phyloP scores from a whole-genome alignment of 2,113 vertebrate genomes.

The Passer montanus region DNA sequence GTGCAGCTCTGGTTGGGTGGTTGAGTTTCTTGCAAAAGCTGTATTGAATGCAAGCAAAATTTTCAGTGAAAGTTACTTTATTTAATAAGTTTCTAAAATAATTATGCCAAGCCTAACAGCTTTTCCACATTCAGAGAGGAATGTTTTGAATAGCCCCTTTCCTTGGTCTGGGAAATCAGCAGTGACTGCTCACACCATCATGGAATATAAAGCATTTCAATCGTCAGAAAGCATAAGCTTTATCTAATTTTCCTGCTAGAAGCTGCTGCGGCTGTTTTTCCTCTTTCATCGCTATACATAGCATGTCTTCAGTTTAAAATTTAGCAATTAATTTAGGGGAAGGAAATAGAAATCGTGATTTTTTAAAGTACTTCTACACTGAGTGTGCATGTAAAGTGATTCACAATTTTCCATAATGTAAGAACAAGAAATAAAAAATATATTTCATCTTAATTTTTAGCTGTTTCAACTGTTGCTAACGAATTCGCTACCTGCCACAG shows the following conservation, averaged over 20 bases:
- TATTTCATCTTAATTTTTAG: neutral
- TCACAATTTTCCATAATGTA: neutral
- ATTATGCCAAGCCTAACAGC: neutral
- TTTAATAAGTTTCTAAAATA: neutral
- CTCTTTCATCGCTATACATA: neutral
- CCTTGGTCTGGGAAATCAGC: neutral
- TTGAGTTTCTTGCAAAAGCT: neutral
- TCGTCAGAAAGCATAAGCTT: neutral
- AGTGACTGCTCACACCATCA: neutral
- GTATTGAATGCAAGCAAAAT: neutral
- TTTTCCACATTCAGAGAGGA: neutral
- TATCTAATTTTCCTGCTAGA: neutral
- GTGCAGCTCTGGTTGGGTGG: neutral
- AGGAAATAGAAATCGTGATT: neutral
- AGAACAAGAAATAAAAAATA: neutral
- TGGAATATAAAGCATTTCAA: neutral
- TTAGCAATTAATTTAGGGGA: neutral
- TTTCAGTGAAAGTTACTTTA: neutral
- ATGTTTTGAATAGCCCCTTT: neutral
- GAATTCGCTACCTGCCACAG: neutral
- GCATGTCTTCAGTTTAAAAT: neutral
- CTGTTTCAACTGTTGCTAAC: neutral
- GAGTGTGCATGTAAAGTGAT: neutral
- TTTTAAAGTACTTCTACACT: neutral
- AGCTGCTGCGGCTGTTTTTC: neutral